Conservation (phyloP, 2,113 vertebrate species). For the Epinephelus cyanopodus region DNA sequence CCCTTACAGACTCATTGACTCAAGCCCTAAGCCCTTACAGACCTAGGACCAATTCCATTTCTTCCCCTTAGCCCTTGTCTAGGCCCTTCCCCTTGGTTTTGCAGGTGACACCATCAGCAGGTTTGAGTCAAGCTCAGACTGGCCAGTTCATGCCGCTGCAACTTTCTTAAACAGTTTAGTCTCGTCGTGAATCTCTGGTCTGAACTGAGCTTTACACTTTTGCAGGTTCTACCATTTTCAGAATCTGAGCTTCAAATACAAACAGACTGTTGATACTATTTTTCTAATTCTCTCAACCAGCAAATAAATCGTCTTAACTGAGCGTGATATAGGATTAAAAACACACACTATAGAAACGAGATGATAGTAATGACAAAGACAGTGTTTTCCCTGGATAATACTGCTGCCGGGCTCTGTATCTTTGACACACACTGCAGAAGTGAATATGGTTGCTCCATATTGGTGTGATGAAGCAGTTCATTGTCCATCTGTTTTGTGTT, state of each 20-base stretch:
- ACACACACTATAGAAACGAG: background rate
- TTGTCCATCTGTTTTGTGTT: constrained; percentile 70
- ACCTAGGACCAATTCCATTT: too few relatives aligned
- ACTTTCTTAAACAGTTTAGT: too few relatives aligned
- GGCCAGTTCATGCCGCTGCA: too few relatives aligned
- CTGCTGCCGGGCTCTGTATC: constrained; percentile 12
- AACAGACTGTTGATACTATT: background rate
- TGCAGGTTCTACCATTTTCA: background rate
- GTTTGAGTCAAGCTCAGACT: too few relatives aligned
- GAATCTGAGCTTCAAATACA: background rate
- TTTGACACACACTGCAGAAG: constrained; percentile 41
- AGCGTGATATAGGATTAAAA: background rate
- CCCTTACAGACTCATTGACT: too few relatives aligned
- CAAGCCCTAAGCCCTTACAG: too few relatives aligned
- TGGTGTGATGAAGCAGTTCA: constrained; percentile 69
- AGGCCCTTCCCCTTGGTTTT: too few relatives aligned
- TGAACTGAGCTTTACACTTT: too few relatives aligned
- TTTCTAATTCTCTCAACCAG: background rate
- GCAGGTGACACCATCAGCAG: too few relatives aligned
- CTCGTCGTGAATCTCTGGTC: too few relatives aligned
- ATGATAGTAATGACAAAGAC: background rate
- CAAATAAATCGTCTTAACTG: background rate
- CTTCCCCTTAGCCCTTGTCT: too few relatives aligned
- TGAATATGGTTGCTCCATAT: constrained; percentile 67
- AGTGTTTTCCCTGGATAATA: constrained; percentile 24